Evolutionary conservation across 2,888 invertebrate genomes (phyloP), one percentile per base, ranked within the genome.

Genomic region (Heliconius aoede): DNA sequence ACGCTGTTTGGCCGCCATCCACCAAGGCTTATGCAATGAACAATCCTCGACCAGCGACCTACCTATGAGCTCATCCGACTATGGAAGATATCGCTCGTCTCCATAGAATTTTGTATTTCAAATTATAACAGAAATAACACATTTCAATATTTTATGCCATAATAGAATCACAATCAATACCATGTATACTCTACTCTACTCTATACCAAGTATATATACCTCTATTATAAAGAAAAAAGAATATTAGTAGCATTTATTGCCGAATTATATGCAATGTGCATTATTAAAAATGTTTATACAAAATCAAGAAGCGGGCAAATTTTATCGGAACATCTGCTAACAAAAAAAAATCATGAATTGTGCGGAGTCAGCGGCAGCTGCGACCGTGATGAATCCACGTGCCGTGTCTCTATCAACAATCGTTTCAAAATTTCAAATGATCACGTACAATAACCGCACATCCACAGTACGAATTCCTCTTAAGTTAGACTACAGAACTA

Each of bases 1-100:
- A 88, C 87, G 88, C 82, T 86, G 86, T 85, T 87, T 85, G 84
- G 84, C 83, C 84, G 84, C 82, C 84, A 87, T 84, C 83, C 84
- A 84, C 82, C 83, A 87, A 85, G 85, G 88, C 90, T 92, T 92
- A 93, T 91, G 93, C 91, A 93, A 93, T 90, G 87, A 86, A 87
- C 88, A 90, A 88, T 89, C 79, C 78, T 82, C 76, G 51, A 74
- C 76, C 78, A 76, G 61, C 78, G 79, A 80, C 76, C 79, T 74
- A 77, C 74, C 79, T 74, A 78, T 79, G 78, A 78, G 69, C 76
- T 81, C 78, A 80, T 81, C 78, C 79, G 77, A 62, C 60, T 55
- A 67, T 65, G 51, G 73, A 71, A 76, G 76, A 74, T 72, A 74
- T 72, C 68, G 55, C 64, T 71, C 4, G 46, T 67, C 18, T 61